A percentile compares a stretch with the other conserved stretches of the same genome.
These are phyloP conservation scores for Acipenser ruthenus DNA, from an alignment of 2,797 vertebrate genomes.

Conservation along the genomic window DNA sequence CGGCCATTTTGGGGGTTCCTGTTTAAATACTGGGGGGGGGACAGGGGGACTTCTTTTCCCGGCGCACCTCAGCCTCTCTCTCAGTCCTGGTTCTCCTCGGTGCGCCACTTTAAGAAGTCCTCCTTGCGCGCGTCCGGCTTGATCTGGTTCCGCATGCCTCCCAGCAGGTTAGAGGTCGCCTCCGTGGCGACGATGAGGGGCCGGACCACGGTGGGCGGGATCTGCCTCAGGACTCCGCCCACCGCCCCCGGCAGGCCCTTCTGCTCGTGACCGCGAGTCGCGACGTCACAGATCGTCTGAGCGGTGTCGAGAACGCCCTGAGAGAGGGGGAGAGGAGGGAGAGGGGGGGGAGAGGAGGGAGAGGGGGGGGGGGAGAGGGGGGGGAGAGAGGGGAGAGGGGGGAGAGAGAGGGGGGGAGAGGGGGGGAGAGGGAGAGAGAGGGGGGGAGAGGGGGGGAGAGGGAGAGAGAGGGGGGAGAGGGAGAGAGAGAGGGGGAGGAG, in stretches of 20 bases:
- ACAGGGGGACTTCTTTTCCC: not conserved
- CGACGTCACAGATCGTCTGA: slow-evolving; percentile 83
- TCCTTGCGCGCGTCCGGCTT: slow-evolving; percentile 84
- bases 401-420: not conserved
- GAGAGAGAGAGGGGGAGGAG: no score
- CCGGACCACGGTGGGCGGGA: slow-evolving; percentile 85
- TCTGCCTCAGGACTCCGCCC: slow-evolving; percentile 82
- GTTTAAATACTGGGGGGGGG: no score
- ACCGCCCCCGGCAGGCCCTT: slow-evolving; percentile 84
- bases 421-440: no score
- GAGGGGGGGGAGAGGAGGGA: slow-evolving; percentile 2
- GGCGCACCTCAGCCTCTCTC: slow-evolving; percentile 1
- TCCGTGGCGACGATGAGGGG: slow-evolving; percentile 85
- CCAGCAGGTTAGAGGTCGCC: slow-evolving; percentile 82
- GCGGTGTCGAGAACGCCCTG: slow-evolving; percentile 85
- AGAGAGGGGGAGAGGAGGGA: not conserved
- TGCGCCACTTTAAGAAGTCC: slow-evolving; percentile 85
- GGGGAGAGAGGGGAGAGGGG: fast-evolving
- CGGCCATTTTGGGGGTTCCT: no score
- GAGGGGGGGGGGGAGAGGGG: fast-evolving
- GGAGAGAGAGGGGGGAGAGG: not conserved
- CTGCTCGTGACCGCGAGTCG: slow-evolving; percentile 81
- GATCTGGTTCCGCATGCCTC: slow-evolving; percentile 91
- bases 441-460: no score
- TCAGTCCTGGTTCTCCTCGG: slow-evolving; percentile 76